Evolutionary conservation across 2,888 invertebrate species (phyloP).

Genomic region (Erannis defoliaria): DNA sequence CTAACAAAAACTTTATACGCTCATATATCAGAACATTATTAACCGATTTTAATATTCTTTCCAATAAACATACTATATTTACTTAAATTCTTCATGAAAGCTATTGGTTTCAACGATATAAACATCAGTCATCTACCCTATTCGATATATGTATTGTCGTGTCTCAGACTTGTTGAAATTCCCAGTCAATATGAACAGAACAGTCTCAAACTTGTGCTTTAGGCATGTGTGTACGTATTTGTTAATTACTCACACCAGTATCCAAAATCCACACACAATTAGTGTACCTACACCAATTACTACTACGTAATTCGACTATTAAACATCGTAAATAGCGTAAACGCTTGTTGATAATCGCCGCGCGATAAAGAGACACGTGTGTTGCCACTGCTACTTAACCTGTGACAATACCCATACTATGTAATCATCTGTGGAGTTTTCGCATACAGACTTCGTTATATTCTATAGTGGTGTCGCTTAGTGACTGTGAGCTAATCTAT

Average conservation of each 20-base stretch:
- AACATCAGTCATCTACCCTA: too few species aligned
- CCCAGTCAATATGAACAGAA: background rate
- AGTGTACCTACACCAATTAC: constrained; percentile 9
- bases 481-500: constrained; percentile 4
- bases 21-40: too few species aligned
- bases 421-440: constrained; percentile 5
- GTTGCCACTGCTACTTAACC: constrained; percentile 4
- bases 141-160: too few species aligned
- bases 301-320: constrained; percentile 10
- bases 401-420: constrained; percentile 16
- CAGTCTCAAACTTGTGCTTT: background rate
- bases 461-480: background rate
- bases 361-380: constrained; percentile 32
- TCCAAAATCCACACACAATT: constrained; percentile 4
- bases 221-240: background rate
- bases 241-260: background rate
- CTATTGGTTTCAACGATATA: too few species aligned
- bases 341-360: constrained; percentile 27
- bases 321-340: constrained; percentile 25
- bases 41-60: too few species aligned
- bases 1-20: too few species aligned
- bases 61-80: too few species aligned
- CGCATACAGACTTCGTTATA: constrained; percentile 2
- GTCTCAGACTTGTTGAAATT: too few species aligned
- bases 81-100: too few species aligned